Conservation (phyloP, 2,113 vertebrate species). For the Heterotis niloticus region DNA sequence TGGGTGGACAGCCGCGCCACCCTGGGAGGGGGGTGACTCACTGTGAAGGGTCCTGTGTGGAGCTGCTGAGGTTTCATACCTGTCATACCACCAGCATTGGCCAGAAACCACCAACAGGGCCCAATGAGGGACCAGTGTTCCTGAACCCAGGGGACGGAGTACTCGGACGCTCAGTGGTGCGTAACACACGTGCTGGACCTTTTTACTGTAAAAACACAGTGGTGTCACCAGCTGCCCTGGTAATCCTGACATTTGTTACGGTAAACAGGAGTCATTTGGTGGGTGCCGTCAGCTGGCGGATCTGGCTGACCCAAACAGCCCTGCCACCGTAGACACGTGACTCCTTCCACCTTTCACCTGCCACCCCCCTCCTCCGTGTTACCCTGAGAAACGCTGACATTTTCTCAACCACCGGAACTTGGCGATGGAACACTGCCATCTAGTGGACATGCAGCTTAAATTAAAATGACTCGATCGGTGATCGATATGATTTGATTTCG, state of each 20-base stretch:
- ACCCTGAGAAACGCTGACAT: neutral
- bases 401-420: neutral
- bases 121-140: no score
- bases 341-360: no score
- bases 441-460: neutral
- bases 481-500: neutral
- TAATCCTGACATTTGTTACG: no score
- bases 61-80: neutral
- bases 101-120: neutral
- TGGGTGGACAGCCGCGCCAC: neutral
- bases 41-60: neutral
- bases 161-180: no score
- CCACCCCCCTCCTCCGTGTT: no score
- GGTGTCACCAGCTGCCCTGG: neutral
- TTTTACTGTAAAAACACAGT: neutral
- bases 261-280: no score
- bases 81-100: neutral
- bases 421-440: constrained; percentile 11
- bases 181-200: neutral
- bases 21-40: neutral
- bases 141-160: neutral
- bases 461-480: neutral
- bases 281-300: no score
- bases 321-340: no score
- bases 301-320: no score